Base-by-base conservation (phyloP, 2,113 vertebrate genomes). In the Varanus salvator region DNA sequence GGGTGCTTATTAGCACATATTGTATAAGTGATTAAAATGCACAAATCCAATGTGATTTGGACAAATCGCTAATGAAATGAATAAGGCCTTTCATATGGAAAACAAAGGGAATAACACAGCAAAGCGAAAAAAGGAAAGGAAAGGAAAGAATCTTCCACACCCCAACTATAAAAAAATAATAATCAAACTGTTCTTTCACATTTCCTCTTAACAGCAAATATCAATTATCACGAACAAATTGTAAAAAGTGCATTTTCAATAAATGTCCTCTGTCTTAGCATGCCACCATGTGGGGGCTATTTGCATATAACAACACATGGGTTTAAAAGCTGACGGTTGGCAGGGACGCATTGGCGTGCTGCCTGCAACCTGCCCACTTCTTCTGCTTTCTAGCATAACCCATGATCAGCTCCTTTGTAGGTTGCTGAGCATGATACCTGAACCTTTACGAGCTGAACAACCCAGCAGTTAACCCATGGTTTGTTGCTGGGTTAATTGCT, bases 191-290 rank as follows among this genome's bases (percentile, higher is more conserved):
- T 44, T 48, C 83, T 81, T 84, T 0, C 0, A 81, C 86, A n/a
- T 2, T 6, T 1, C 8, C 52, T 6, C 69, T 68, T 31, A 78
- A 64, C 12, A 87, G 23, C 64, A 93, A 50, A 48, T n/a, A 86
- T 66, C 80, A 92, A 88, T 86, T 69, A 88, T 44, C 57, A 93
- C 78, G 52, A 87, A 60, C 78, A 64, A 72, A 0, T 85, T 77
- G 60, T 71, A 17, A 52, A 90, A 54, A 54, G 54, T 38, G 17
- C 7, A 1, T 1, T 57, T 86, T 72, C 31, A 48, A 8, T 87
- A 71, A 93, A 94, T 85, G 3, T 74, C 80, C 23, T 84, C 66
- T 83, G 64, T 81, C 92, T 91, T 80, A 52, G 87, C 87, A 91
- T 60, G 84, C 85, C 52, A 0, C 50, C 57, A 60, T 60, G 15